These are phyloP conservation scores for Hirtodrosophila confusa DNA, from an alignment of 2,888 invertebrate species.

Conservation along the genomic window DNA sequence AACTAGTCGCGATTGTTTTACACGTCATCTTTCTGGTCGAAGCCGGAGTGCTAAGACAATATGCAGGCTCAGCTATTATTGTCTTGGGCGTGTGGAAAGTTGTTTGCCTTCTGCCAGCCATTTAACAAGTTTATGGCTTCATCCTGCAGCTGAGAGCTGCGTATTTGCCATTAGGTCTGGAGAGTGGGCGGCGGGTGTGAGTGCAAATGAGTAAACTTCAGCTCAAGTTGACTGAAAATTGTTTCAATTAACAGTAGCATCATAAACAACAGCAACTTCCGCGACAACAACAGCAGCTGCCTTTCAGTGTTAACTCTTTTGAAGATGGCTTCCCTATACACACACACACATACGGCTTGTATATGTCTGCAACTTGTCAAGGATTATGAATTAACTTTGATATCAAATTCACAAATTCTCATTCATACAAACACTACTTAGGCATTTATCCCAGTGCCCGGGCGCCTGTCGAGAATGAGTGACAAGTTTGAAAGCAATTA, in stretches of 20 bases:
- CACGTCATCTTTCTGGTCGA: slow-evolving; percentile 47
- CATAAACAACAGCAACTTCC: slow-evolving; percentile 39
- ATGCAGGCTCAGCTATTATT: slow-evolving; percentile 36
- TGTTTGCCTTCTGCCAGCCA: slow-evolving; percentile 55
- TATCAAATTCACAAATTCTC: slow-evolving; percentile 58
- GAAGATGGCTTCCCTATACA: slow-evolving; percentile 26
- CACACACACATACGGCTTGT: neutral
- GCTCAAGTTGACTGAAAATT: slow-evolving; percentile 64
- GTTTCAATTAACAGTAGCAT: slow-evolving; percentile 67
- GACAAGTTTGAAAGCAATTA: slow-evolving; percentile 57
- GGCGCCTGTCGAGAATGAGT: slow-evolving; percentile 20
- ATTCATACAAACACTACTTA: slow-evolving; percentile 43
- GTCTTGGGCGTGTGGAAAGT: slow-evolving; percentile 7
- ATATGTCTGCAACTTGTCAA: slow-evolving; percentile 27
- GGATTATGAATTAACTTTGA: slow-evolving; percentile 62
- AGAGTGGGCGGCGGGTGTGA: slow-evolving; percentile 3
- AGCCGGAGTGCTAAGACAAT: slow-evolving; percentile 40
- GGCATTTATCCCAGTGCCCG: slow-evolving; percentile 28
- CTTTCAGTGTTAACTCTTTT: slow-evolving; percentile 49
- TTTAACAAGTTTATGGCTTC: slow-evolving; percentile 66
- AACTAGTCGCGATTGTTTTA: slow-evolving; percentile 69
- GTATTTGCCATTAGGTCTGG: slow-evolving; percentile 36
- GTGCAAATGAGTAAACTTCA: slow-evolving; percentile 53
- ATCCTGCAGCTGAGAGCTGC: slow-evolving; percentile 60
- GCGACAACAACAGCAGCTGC: slow-evolving; percentile 17